A percentile compares a stretch with the other conserved stretches of the same genome.
phyloP scores from a whole-genome alignment of 2,888 invertebrate genomes.

The Megamerina dolium region DNA sequence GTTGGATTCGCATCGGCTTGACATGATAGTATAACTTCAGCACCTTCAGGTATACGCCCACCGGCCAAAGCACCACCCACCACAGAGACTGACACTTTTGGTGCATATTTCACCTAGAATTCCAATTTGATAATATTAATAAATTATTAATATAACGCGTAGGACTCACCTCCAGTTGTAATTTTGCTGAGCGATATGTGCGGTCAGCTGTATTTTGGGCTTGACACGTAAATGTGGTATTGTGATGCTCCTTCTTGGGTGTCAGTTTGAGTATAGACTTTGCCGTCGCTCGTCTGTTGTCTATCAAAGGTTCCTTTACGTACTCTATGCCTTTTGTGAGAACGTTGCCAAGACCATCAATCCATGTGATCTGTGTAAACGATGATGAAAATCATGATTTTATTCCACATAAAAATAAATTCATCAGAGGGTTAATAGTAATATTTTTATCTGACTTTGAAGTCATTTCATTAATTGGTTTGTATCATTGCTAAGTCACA shows the following conservation, averaged over 20 bases:
- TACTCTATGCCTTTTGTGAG: constrained; percentile 75
- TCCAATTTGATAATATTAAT: no score
- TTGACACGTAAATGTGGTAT: constrained; percentile 86
- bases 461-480: no score
- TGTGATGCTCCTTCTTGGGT: constrained; percentile 83
- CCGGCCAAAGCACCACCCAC: constrained; percentile 54
- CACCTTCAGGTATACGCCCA: constrained; percentile 70
- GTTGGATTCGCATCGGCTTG: constrained; percentile 85
- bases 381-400: neutral
- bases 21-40: constrained; percentile 75
- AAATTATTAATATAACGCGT: no score
- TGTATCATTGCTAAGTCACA: no score
- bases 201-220: constrained; percentile 87
- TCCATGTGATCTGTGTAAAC: constrained; percentile 75
- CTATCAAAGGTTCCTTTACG: constrained; percentile 67
- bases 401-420: no score
- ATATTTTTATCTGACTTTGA: no score
- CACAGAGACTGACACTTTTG: constrained; percentile 74
- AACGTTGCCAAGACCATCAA: constrained; percentile 80
- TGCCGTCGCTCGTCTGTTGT: constrained; percentile 77
- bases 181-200: constrained; percentile 72
- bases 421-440: no score
- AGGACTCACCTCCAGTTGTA: constrained; percentile 77
- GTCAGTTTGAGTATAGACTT: constrained; percentile 77
- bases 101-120: constrained; percentile 80